Base-by-base conservation (phyloP, 2,888 invertebrate species). In the Melieria picta region DNA sequence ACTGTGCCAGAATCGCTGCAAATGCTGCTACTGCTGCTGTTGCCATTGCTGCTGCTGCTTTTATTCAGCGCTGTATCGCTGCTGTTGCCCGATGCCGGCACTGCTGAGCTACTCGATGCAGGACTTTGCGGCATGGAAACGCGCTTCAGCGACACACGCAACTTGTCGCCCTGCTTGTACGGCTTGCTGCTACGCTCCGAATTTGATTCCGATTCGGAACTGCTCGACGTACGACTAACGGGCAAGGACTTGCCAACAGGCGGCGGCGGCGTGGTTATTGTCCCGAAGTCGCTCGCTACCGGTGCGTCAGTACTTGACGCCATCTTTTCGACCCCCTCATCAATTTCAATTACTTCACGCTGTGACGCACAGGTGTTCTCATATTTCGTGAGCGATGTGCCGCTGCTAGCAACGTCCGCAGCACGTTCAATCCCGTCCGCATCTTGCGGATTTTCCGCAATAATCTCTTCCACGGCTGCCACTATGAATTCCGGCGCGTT, bases 141-240 rank as follows among this genome's bases (percentile, higher is more conserved):
- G 1, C 82, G 80, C 45, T 81, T 82, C 0, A 82, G n/a, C 0
- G 73, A 72, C 7, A 82, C 78, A 3, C 77, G 77, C 16, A 82
- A 55, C 42, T 79, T 82, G 9, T 74, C 75, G 50, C 75, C 73
- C 5, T 75, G 64, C 10, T 74, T 74, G 55, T 77, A 76, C 4
- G 69, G 63, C 48, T 70, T 77, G 42, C 65, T 74, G 63, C 76
- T 76, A 71, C 30, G 67, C 45, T 69, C 75, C 5, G 78, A 79
- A 43, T 76, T 76, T 16, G 78, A 76, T 64, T 81, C 79, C 4
- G 80, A 82, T 58, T 81, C 80, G 0, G 78, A 80, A 50, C 74
- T 76, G 43, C 74, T 79, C 47, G 69, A 62, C n/a, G 61, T 69
- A 13, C 69, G 69, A 6, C 57, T 47, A 30, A 4, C 10, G 1